Evolutionary conservation across 2,888 invertebrate species (phyloP).

Genomic region (Drosophila villosipedis): DNA sequence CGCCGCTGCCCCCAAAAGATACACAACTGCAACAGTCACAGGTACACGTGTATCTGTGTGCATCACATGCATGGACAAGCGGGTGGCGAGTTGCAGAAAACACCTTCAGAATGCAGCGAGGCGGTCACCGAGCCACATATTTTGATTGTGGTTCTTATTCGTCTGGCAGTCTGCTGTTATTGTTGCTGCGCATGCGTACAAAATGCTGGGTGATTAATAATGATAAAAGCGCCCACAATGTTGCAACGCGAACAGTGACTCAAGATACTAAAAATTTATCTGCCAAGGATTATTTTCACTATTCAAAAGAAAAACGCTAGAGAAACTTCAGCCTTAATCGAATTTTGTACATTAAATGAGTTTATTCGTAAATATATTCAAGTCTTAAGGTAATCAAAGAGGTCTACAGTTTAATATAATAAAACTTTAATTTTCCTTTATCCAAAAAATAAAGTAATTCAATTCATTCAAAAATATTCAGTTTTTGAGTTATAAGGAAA

Average conservation of each 20-base stretch:
- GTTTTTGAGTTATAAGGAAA: not conserved
- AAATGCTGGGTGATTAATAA: slow-evolving; percentile 81
- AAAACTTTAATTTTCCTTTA: not conserved
- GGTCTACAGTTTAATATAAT: not conserved
- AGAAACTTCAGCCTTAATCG: not conserved
- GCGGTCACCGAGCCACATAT: slow-evolving; percentile 74
- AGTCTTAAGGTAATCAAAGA: not conserved
- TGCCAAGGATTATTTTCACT: not conserved
- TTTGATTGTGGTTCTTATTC: slow-evolving; percentile 60
- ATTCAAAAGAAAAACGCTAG: not conserved
- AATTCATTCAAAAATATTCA: not conserved
- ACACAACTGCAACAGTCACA: slow-evolving; percentile 35
- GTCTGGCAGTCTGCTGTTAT: slow-evolving; percentile 30
- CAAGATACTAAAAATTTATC: slow-evolving; percentile 7
- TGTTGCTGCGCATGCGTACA: slow-evolving; percentile 75
- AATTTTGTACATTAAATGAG: not conserved
- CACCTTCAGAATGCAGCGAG: slow-evolving; percentile 80
- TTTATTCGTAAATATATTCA: not conserved
- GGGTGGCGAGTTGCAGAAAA: slow-evolving; percentile 50
- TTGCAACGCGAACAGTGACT: slow-evolving; percentile 53
- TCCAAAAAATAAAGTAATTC: not conserved
- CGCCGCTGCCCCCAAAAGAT: slow-evolving; percentile 59
- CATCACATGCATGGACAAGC: slow-evolving; percentile 34
- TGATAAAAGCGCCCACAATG: slow-evolving; percentile 75
- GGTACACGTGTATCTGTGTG: slow-evolving; percentile 11